Base-by-base conservation (phyloP, 2,113 vertebrate genomes). In the Apeltes quadracus region DNA sequence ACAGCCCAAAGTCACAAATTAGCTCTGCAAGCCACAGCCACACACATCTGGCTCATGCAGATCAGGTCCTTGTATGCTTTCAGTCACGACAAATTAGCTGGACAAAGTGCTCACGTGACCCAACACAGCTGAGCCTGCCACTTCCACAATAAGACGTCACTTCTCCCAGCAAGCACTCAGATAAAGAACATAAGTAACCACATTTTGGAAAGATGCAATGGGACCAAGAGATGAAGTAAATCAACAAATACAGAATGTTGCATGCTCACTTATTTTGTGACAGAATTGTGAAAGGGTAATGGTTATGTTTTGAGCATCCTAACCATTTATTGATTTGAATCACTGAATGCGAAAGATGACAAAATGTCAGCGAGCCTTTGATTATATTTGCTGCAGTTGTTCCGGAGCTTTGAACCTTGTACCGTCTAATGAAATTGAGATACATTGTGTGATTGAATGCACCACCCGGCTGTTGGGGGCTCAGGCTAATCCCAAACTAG, bases 21-120 rank as follows among this genome's bases (percentile, higher is more conserved):
- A 29, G 34, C 34, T 61, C 20, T 29, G 20, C 20, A 61, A 10
- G 48, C 48, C 29, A 63, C 20, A 63, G 18, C 22, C 10, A 16
- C 41, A 38, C 22, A 22, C 46, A 27, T 50, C 43, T 66, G 69
- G 50, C 48, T 58, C 50, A 51, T 46, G 50, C 0, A 16, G 38
- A 70, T 70, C 11, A 41, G 54, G 22, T 44, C 25, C 56, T 10
- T 32, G 50, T 57, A 13, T 27, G 50, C 41, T 62, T 62, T 66
- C 9, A 63, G 50, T 53, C 18, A 34, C 50, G 43, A 76, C 63
- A 58, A 44, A 75, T 66, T 36, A 66, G 36, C 46, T 23, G 22
- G 9, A 36, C 58, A 29, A 65, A 51, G 51, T 8, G 14, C 14
- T 43, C 18, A 57, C 3, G 1, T 48, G 25, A 51, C 10, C 23